Base-by-base conservation (phyloP, 1,140 invertebrate species). In the Calliopsis andreniformis region DNA sequence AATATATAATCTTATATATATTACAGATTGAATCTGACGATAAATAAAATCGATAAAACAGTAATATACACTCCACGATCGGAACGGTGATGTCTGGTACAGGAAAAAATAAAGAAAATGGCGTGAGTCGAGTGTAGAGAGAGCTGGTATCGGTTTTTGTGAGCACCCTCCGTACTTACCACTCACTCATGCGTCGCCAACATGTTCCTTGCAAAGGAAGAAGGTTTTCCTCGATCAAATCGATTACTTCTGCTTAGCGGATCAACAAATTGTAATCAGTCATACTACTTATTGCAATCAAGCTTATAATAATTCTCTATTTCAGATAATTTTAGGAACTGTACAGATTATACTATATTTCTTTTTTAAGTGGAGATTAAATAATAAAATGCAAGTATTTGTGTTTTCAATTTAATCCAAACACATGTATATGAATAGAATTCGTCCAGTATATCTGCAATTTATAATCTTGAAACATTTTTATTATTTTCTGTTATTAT, bases 131-230 rank as follows among this genome's bases (percentile, higher is more conserved):
- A 89, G 84, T 88, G 78, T 86, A 80, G 73, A 89, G 87, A 88
- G 87, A 89, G 78, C 76, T 53, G 79, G 78, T 84, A 62, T 84
- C 78, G 59, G 23, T 63, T 84, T 78, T 83, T 71, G 64, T 85
- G 76, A 89, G 79, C 87, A 86, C 88, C 82, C 87, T 87, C 83
- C 76, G 90, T 92, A 92, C 91, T 92, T 92, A 92, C 91, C 91
- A 91, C 90, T 91, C 87, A 89, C 86, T 89, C 87, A 91, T 89
- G 86, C 86, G 88, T 87, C 78, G 87, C 80, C 87, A 87, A 89
- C 84, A 89, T 86, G 89, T 91, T 91, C 83, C 89, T 91, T 91
- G 81, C 85, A 89, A 87, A 89, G 73, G 82, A 90, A 90, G 79
- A 78, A 68, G 79, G 43, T 45, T 84, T 72, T 82, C 66, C 84